phyloP scores from a whole-genome alignment of 2,113 vertebrate species.

The Tauraco erythrolophus region DNA sequence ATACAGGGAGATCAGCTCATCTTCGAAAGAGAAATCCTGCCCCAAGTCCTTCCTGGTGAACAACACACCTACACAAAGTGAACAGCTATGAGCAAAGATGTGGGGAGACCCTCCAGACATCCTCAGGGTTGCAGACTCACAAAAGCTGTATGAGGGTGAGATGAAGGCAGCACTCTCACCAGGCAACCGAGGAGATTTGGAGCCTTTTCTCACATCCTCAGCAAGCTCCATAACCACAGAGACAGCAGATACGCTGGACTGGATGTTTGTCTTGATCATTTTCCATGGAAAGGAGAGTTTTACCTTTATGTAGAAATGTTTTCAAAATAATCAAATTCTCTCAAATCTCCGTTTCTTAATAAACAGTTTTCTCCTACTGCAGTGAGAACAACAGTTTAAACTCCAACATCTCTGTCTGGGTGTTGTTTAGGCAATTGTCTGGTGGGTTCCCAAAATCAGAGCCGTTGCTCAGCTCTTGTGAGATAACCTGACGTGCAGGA shows the following conservation, averaged over 20 bases:
- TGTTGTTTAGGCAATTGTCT: not conserved
- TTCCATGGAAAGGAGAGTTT: not conserved
- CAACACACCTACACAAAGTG: fast-evolving
- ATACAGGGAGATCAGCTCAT: not conserved
- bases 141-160: fast-evolving
- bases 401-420: not conserved
- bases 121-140: not conserved
- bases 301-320: not conserved
- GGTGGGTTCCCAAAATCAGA: not conserved
- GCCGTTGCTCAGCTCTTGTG: not conserved
- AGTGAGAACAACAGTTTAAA: not conserved
- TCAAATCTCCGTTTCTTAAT: not conserved
- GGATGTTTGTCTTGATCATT: not conserved
- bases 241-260: not conserved
- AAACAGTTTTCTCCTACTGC: not conserved
- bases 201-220: not conserved
- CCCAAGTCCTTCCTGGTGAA: not conserved
- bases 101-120: not conserved
- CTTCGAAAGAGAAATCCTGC: not conserved
- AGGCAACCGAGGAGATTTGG: not conserved
- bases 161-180: not conserved
- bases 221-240: not conserved
- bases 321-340: not conserved
- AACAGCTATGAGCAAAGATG: not conserved
- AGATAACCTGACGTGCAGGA: not conserved